Conservation (phyloP, 2,797 vertebrate genomes). For the Aselliscus stoliczkanus region DNA sequence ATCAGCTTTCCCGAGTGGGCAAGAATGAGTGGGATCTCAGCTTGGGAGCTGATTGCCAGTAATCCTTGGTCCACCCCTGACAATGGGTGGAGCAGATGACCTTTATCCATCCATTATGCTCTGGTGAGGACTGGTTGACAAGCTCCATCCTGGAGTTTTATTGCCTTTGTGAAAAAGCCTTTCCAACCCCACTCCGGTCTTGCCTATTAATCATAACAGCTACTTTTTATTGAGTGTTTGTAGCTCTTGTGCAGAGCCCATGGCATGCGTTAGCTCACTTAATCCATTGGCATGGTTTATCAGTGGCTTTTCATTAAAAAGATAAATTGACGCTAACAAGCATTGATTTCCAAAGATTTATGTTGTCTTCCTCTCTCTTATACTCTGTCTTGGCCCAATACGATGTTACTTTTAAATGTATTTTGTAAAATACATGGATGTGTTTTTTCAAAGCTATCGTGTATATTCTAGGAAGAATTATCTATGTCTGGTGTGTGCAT, state of each 20-base stretch:
- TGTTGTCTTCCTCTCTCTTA: neutral
- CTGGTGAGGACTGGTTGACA: conserved; percentile 8
- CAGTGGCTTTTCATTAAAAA: conserved; percentile 63
- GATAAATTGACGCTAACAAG: conserved; percentile 50
- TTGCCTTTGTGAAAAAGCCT: conserved; percentile 8
- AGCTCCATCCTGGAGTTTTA: conserved; percentile 25
- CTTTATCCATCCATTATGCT: neutral
- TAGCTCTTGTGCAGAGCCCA: neutral
- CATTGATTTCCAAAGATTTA: conserved; percentile 54
- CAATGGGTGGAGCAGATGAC: neutral
- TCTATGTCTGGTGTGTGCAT: neutral
- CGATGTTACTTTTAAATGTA: conserved; percentile 2
- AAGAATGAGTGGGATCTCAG: neutral
- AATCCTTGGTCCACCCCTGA: neutral
- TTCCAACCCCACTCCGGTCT: neutral
- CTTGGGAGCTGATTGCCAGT: neutral
- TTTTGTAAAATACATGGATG: neutral
- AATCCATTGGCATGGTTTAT: conserved; percentile 13
- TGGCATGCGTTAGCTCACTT: conserved; percentile 35
- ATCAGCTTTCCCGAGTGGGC: neutral
- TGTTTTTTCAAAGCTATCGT: neutral
- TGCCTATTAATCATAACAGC: neutral
- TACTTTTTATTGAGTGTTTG: conserved; percentile 27
- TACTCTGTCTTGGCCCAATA: neutral
- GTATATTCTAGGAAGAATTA: conserved; percentile 24